phyloP scores from a whole-genome alignment of 1,140 invertebrate genomes.

The Cryptotermes secundus region DNA sequence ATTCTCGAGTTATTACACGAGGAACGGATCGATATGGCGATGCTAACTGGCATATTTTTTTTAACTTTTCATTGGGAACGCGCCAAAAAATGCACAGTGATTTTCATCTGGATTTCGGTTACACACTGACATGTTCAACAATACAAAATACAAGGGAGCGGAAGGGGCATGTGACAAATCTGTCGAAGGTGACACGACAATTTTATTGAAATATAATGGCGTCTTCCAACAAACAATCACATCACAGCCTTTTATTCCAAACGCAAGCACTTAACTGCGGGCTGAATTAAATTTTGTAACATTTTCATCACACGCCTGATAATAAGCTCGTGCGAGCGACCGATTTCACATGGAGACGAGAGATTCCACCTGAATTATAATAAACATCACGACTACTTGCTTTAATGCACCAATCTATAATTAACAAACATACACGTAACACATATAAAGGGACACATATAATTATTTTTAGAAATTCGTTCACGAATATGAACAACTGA shows the following conservation, averaged over 20 bases:
- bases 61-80: no score
- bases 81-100: no score
- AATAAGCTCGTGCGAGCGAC: neutral
- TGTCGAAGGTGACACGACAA: neutral
- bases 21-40: no score
- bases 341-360: no score
- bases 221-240: neutral
- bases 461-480: neutral
- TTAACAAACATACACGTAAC: neutral
- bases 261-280: neutral
- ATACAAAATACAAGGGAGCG: neutral
- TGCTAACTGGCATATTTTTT: no score
- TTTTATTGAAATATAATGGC: neutral
- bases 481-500: neutral
- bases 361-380: neutral
- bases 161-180: neutral
- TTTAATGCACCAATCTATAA: neutral
- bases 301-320: neutral
- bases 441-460: slow-evolving; percentile 28
- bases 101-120: neutral
- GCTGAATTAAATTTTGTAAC: neutral
- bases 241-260: neutral
- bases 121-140: neutral
- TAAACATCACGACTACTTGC: neutral
- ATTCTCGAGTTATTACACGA: no score